phyloP scores from a whole-genome alignment of 23 tunicate genomes.

The Oikopleura albicans region DNA sequence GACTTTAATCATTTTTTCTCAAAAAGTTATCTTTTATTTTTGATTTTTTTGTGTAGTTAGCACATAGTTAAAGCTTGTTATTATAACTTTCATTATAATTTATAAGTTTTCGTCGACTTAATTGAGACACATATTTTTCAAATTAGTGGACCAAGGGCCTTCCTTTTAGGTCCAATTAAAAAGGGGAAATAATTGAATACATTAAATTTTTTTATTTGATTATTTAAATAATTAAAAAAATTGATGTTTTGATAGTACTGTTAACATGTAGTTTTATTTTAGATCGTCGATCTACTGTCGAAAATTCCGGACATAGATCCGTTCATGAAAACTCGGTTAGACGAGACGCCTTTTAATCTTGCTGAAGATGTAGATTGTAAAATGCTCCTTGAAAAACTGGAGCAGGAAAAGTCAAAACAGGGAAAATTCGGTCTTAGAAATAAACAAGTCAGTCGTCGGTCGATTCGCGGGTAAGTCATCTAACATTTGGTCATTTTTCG shows the following conservation, averaged over 20 bases:
- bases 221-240: too few species aligned
- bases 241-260: neutral
- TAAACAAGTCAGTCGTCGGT: neutral
- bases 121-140: too few species aligned
- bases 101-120: too few species aligned
- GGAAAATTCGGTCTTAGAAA: neutral
- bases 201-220: too few species aligned
- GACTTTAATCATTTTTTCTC: too few species aligned
- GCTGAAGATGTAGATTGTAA: neutral
- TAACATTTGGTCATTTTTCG: neutral
- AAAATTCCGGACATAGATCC: neutral
- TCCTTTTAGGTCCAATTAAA: too few species aligned
- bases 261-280: neutral
- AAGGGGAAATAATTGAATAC: too few species aligned
- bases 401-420: slow-evolving; percentile 7
- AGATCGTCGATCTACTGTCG: neutral
- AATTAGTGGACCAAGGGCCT: too few species aligned
- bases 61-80: too few species aligned
- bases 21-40: too few species aligned
- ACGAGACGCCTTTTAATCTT: neutral
- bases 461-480: neutral
- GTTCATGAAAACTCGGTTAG: neutral
- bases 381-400: neutral
- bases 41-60: too few species aligned
- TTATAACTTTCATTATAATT: too few species aligned